Base-by-base conservation (phyloP, 2,797 vertebrate species). In the Epinephelus coioides region DNA sequence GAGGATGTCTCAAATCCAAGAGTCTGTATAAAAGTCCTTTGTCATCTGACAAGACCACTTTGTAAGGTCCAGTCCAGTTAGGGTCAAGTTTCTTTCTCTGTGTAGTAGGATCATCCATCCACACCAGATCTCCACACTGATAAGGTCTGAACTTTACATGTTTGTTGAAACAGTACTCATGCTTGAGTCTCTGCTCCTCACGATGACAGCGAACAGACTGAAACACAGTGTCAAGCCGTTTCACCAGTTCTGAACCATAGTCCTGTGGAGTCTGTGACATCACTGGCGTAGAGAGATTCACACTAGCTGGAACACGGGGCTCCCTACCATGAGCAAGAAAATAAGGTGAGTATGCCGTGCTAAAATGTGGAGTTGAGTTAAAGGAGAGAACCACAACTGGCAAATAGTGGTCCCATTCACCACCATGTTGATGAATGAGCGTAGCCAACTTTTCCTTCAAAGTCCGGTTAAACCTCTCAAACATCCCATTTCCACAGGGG, bases 51-150 rank as follows among this genome's bases (percentile, higher is more conserved):
- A 49, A 74, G 11, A 56, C 17, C n/a, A 69, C 30, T 46, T 61
- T 60, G 46, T 65, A 74, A 15, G 62, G 67, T 65, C 66, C 83
- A 68, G 56, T 79, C 71, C 62, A 76, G 38, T 77, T 78, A 34
- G 69, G 69, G 2, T 73, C 61, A 44, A 81, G 57, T 71, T 86
- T 86, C 44, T 70, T 56, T 73, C 69, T 67, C 34, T 69, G 76
- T 23, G 64, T 73, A 46, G 81, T 80, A n/a, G 60, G 81, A 65
- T 83, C 54, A 18, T 74, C 61, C 40, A 82, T 49, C 64, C 79
- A 76, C 6, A 82, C 71, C 21, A 79, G 19, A 71, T 82, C 72
- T 47, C 49, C 49, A 55, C 19, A 38, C 12, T 21, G 3, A 61
- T 62, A 62, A 3, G 38, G 65, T 60, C 54, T 60, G 12, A 68